Percentiles rank a stretch among this genome's conserved stretches.
phyloP scores from a whole-genome alignment of 2,113 vertebrate genomes.

The Hymenochirus boettgeri region DNA sequence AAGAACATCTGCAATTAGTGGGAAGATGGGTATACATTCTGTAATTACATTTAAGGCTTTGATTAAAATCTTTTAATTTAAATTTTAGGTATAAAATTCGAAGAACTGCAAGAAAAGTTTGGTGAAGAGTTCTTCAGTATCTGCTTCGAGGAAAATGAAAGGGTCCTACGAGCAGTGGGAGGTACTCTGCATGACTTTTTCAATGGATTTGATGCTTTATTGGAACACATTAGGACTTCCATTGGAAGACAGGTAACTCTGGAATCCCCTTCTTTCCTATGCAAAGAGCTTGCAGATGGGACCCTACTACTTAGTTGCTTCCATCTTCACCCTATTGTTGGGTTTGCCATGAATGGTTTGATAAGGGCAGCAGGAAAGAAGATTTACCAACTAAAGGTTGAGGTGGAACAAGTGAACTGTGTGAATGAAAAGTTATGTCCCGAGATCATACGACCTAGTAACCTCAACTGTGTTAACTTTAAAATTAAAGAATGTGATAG shows the following conservation, averaged over 20 bases:
- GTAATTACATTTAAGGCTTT: no score
- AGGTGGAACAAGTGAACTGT: constrained; percentile 75
- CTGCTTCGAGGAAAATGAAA: constrained; percentile 94
- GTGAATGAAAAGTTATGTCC: constrained; percentile 66
- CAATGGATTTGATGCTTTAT: constrained; percentile 93
- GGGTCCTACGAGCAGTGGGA: constrained; percentile 90
- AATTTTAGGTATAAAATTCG: constrained; percentile 79
- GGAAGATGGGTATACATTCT: no score
- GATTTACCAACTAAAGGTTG: constrained; percentile 83
- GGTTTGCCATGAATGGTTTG: constrained; percentile 88
- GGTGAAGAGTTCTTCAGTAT: constrained; percentile 93
- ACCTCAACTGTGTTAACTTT: constrained; percentile 78
- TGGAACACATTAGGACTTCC: constrained; percentile 94
- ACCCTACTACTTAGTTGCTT: constrained; percentile 87
- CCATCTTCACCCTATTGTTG: constrained; percentile 84
- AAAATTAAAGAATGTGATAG: constrained; percentile 74
- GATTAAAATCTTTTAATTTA: no score
- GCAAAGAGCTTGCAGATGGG: constrained; percentile 80
- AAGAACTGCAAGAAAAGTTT: constrained; percentile 87
- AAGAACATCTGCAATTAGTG: no score
- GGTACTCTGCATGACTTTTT: constrained; percentile 96
- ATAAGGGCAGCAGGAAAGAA: constrained; percentile 88
- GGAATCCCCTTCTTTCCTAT: constrained; percentile 95
- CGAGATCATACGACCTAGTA: constrained; percentile 67
- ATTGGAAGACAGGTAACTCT: constrained; percentile 84